Evolutionary conservation across 2,113 vertebrate species (phyloP), one percentile per base, ranked within the genome.

Genomic region (Micromys minutus): DNA sequence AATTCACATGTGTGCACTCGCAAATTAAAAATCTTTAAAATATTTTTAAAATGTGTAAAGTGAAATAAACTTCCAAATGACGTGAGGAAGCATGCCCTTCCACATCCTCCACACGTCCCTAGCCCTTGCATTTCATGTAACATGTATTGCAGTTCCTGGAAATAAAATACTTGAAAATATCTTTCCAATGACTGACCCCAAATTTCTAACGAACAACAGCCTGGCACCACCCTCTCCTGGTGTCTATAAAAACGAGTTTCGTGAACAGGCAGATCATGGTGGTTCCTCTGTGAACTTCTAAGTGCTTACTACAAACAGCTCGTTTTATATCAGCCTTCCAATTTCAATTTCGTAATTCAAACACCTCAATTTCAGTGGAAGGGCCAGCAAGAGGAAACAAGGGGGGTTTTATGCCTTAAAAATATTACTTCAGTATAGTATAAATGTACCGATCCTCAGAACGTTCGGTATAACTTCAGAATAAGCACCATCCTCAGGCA

Each of bases 321-420:
- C 34, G 26, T 65, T 85, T 65, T 65, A 21, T 93, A 52, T 83
- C 21, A 75, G 57, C 1, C 63, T 74, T 93, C 92, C 93, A 16
- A 83, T 77, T 90, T 93, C 93, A 19, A 77, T 81, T 90, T 80
- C 31, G 72, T 71, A 90, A 95, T 77, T 93, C 80, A 84, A 92
- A 89, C 47, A 29, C 22, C 42, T 50, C 55, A 26, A 17, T 94
- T 94, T 92, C 24, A 69, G 9, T 24, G 36, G 12, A 13, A 19
- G 15, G 24, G 13, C 7, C 19, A 81, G 80, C 67, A 45, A 76
- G 45, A 93, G 94, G 50, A 96, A 95, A 88, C 10, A 50, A 47
- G 5, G 55, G 79, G 16, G 13, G 67, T 80, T 91, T 89, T 42
- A 88, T 10, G 3, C 86, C 34, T 36, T 65, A 81, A 80, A 19